Conservation (phyloP, 2,888 invertebrate species). For the Tiliacea citrago region DNA sequence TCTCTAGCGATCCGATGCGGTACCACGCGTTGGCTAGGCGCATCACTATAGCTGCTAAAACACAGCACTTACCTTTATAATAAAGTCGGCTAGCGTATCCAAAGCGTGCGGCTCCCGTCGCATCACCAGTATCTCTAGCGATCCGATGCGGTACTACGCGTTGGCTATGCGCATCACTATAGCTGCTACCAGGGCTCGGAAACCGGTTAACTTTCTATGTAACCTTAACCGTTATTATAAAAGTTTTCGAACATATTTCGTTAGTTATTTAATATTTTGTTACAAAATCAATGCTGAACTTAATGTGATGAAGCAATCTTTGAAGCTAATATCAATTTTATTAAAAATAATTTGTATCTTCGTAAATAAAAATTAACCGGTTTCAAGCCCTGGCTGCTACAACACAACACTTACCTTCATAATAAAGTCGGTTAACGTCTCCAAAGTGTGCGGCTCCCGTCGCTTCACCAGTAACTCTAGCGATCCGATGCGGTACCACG, state of each 20-base stretch:
- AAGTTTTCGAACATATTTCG: no score
- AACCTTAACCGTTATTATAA: no score
- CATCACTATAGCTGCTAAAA: constrained; percentile 84
- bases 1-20: constrained; percentile 92
- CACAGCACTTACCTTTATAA: constrained; percentile 73
- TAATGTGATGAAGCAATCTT: no score
- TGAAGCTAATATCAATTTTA: no score
- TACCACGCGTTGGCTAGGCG: constrained; percentile 91
- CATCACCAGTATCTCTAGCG: constrained; percentile 91
- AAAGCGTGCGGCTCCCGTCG: constrained; percentile 88
- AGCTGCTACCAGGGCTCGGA: no score
- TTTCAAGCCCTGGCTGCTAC: no score
- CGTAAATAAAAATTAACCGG: no score
- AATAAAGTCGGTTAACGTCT: constrained; percentile 88
- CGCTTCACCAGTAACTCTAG: constrained; percentile 91
- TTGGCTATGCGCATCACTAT: constrained; percentile 90
- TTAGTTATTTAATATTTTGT: no score
- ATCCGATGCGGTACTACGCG: constrained; percentile 91
- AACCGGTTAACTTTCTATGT: no score
- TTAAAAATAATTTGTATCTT: no score
- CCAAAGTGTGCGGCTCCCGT: constrained; percentile 87
- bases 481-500: constrained; percentile 92
- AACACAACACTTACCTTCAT: constrained; percentile 76
- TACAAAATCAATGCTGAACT: no score
- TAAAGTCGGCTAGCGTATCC: constrained; percentile 87